Percentiles rank a stretch among this genome's conserved stretches.
phyloP scores from a whole-genome alignment of 2,888 invertebrate species.

The Mimas tiliae region DNA sequence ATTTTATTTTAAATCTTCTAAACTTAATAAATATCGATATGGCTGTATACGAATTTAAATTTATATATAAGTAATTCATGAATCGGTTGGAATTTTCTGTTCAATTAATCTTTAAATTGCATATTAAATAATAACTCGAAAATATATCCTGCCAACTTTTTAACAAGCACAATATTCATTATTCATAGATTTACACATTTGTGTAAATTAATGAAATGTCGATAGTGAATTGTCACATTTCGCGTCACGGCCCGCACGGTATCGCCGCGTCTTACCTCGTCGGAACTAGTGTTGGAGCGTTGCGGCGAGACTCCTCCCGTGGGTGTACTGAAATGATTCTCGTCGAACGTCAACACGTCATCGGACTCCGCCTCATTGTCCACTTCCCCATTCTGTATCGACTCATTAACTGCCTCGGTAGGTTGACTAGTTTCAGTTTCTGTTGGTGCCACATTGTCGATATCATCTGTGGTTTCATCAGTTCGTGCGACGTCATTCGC shows the following conservation, averaged over 20 bases:
- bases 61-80: no score
- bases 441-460: background rate
- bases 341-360: constrained; percentile 73
- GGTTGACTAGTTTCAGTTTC: constrained; percentile 14
- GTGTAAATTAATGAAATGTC: no score
- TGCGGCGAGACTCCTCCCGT: constrained; percentile 64
- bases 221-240: constrained; percentile 36
- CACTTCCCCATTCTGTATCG: constrained; percentile 30
- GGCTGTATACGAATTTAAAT: no score
- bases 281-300: constrained; percentile 54
- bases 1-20: background rate
- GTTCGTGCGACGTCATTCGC: constrained; percentile 56
- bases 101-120: no score
- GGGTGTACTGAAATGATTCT: constrained; percentile 82
- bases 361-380: constrained; percentile 33
- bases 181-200: background rate
- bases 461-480: constrained; percentile 33
- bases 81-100: no score
- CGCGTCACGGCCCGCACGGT: constrained; percentile 47
- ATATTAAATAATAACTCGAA: background rate
- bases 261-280: constrained; percentile 73
- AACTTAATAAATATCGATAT: no score
- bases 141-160: background rate
- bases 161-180: background rate
- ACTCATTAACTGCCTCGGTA: constrained; percentile 28